Evolutionary conservation across 2,797 vertebrate genomes (phyloP), one percentile per base, ranked within the genome.

Genomic region (Clangula hyemalis): DNA sequence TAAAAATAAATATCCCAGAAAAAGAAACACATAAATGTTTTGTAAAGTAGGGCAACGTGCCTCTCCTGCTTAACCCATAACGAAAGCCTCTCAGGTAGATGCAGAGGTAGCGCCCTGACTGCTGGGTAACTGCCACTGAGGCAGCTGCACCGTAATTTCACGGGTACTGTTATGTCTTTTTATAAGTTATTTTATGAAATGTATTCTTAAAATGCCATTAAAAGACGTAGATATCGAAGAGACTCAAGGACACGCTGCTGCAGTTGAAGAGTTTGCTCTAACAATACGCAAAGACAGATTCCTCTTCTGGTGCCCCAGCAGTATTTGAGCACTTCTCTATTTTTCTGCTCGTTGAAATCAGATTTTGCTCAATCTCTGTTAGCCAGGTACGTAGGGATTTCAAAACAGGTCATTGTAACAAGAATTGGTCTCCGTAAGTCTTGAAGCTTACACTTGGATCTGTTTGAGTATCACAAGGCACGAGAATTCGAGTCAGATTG

Each of bases 91-190:
- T 15, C 8, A 11, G 13, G 34, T 7, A 53, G 41, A 36, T 10
- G 12, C 39, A 27, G 15, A 13, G 28, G 13, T 68, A 94, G 6
- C 9, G 1, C 72, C 85, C 5, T 7, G 77, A 18, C 51, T 62
- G 24, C 62, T 38, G 53, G 28, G 2, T 13, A 69, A 57, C n/a
- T 30, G 28, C 20, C 47, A 82, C 1, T 0, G 2, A 43, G n/a
- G 32, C 21, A 70, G 38, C 7, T 83, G 38, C 34, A 73, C 43
- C 47, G 56, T 73, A 16, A 66, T 39, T 90, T 80, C 20, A 28
- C 58, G 49, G 30, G n/a, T 30, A 75, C 2, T 27, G n/a, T 17
- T 64, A 86, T 49, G 13, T 19, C 43, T 18, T 65, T 54, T 34
- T 49, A 4, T 27, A n/a, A 10, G 47, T 39, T 72, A 38, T 36